A percentile compares a stretch with the other conserved stretches of the same genome.
These are phyloP conservation scores for Acheta domesticus DNA, from an alignment of 2,888 invertebrate species.

Conservation along the genomic window DNA sequence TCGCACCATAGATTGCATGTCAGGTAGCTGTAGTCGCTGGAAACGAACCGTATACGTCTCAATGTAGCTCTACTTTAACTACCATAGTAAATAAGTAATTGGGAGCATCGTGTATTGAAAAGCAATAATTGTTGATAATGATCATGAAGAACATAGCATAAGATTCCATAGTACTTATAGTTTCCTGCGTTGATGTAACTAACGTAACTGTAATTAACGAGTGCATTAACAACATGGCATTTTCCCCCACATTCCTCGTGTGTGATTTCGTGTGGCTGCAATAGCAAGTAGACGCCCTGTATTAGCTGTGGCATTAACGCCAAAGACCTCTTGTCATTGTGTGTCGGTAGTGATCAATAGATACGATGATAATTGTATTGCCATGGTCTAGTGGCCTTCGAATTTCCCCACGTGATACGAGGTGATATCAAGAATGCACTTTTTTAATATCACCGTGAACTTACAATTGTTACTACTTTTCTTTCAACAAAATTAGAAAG, in stretches of 20 bases:
- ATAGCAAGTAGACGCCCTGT: too few species aligned
- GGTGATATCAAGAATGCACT: too few species aligned
- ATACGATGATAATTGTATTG: too few species aligned
- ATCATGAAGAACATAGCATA: background rate
- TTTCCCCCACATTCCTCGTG: conserved; percentile 12
- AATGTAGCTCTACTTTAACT: background rate
- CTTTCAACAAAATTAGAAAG: too few species aligned
- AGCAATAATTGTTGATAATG: conserved; percentile 30
- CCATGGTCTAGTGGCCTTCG: too few species aligned
- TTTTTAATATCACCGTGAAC: too few species aligned
- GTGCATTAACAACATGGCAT: background rate
- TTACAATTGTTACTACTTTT: too few species aligned
- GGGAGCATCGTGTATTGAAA: conserved; percentile 31
- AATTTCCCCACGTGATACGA: too few species aligned
- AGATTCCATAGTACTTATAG: background rate
- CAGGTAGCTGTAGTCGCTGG: background rate
- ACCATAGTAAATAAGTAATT: background rate
- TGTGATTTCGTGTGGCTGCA: background rate
- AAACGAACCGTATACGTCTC: background rate
- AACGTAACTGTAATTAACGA: background rate
- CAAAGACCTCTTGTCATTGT: too few species aligned
- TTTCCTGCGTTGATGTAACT: background rate
- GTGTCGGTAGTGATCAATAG: too few species aligned
- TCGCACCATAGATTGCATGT: background rate
- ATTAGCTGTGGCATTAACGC: too few species aligned